A percentile compares a stretch with the other conserved stretches of the same genome.
These are phyloP conservation scores for Ophioninae sp. DNA, from an alignment of 2,888 invertebrate genomes.

Conservation along the genomic window DNA sequence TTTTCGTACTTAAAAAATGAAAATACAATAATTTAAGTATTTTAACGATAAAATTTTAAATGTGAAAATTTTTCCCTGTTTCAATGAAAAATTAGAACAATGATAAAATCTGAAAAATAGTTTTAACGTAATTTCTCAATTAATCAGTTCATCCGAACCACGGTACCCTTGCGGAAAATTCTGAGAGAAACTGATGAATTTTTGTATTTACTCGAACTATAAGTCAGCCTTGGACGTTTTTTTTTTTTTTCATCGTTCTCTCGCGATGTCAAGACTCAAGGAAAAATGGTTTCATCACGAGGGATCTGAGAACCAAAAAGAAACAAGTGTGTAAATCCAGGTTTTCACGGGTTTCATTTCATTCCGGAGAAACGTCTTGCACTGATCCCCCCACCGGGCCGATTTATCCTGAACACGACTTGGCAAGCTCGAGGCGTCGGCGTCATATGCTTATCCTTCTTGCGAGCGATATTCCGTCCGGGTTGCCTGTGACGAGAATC, in stretches of 20 bases:
- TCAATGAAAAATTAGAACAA: no score
- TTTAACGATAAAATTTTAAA: no score
- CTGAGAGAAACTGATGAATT: no score
- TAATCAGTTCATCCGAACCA: no score
- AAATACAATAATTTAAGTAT: no score
- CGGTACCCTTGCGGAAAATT: no score
- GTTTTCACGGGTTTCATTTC: not conserved
- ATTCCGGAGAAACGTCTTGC: not conserved
- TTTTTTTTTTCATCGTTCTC: not conserved
- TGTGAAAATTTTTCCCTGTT: no score
- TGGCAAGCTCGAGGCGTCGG: conserved; percentile 3
- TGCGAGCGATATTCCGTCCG: conserved; percentile 22
- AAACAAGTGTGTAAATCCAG: not conserved
- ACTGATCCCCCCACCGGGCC: conserved; percentile 21
- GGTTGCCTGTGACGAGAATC: conserved; percentile 11
- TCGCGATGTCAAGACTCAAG: not conserved
- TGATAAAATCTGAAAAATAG: no score
- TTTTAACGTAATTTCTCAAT: no score
- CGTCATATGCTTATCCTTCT: conserved; percentile 30
- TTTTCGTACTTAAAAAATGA: no score
- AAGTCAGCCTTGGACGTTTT: not conserved
- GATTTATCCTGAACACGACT: conserved; percentile 15
- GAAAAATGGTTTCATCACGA: not conserved
- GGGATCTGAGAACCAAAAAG: not conserved
- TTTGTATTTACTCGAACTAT: not conserved